Percentiles rank a stretch among this genome's conserved stretches.
Evolutionary conservation across 2,888 invertebrate genomes (phyloP).

Genomic region (Eupithecia inturbata): DNA sequence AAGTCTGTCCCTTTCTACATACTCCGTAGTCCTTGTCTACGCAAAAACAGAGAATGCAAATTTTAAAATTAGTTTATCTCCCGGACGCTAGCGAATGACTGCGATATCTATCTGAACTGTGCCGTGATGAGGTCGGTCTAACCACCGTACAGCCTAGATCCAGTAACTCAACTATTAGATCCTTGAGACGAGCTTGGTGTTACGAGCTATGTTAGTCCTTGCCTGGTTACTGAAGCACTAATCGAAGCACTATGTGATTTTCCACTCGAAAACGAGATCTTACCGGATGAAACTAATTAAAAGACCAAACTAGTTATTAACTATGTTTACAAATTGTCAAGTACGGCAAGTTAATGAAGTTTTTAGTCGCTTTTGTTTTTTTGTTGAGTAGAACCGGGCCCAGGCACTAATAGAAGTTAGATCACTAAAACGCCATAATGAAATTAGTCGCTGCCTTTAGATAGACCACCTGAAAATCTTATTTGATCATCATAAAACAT

Average conservation of each 20-base stretch:
- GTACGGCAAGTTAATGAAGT: background rate
- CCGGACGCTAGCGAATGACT: conserved; percentile 26
- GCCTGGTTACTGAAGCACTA: background rate
- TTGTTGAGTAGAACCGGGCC: background rate
- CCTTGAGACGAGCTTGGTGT: conserved; percentile 7
- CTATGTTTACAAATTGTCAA: background rate
- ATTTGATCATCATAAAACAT: background rate
- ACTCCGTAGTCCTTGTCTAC: background rate
- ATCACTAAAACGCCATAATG: background rate
- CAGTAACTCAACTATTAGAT: conserved; percentile 11
- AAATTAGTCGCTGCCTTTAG: background rate
- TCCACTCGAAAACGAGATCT: background rate
- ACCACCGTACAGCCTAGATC: conserved; percentile 18
- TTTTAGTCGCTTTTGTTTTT: background rate
- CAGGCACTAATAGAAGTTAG: background rate
- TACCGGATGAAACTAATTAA: background rate
- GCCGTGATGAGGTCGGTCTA: conserved; percentile 36
- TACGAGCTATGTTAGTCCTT: background rate
- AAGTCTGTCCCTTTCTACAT: background rate
- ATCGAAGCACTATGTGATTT: background rate
- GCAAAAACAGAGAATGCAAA: conserved; percentile 9
- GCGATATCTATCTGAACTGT: conserved; percentile 44
- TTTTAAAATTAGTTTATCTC: conserved; percentile 25
- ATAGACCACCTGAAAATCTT: background rate
- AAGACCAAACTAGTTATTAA: background rate